Conservation (phyloP, 2,888 invertebrate species). For the Andrena dorsata region DNA sequence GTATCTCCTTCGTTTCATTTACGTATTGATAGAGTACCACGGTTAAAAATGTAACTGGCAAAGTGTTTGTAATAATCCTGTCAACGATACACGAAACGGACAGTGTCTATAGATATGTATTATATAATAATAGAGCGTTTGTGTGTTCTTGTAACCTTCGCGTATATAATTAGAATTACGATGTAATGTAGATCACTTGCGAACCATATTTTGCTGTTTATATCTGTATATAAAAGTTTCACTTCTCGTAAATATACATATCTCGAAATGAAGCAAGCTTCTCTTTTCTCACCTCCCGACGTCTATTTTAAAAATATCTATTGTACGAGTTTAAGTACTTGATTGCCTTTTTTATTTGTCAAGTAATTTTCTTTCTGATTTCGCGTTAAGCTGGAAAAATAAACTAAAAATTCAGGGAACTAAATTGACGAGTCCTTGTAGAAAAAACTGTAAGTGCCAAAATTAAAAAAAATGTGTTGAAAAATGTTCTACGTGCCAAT, state of each 20-base stretch:
- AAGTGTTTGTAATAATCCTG: constrained; percentile 27
- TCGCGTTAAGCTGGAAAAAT: no score
- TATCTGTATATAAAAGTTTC: constrained; percentile 71
- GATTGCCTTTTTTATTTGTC: not conserved
- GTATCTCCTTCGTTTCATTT: not conserved
- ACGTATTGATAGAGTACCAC: not conserved
- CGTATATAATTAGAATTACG: constrained; percentile 9
- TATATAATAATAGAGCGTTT: constrained; percentile 70
- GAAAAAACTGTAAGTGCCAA: no score
- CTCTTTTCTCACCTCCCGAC: not conserved
- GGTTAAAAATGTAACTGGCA: constrained; percentile 2
- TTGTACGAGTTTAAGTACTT: not conserved
- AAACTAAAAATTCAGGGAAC: no score
- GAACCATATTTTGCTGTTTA: constrained; percentile 61
- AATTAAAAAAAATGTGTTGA: no score
- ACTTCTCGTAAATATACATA: constrained; percentile 76
- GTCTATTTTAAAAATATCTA: no score
- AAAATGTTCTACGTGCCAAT: no score
- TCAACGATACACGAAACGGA: constrained; percentile 17
- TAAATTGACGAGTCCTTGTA: no score
- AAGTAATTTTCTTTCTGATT: no score
- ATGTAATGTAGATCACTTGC: constrained; percentile 53
- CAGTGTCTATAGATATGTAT: constrained; percentile 77
- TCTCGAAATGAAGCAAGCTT: constrained; percentile 32
- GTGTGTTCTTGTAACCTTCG: constrained; percentile 38